Percentiles rank a stretch among this genome's conserved stretches.
Evolutionary conservation across 2,797 vertebrate genomes (phyloP).

Genomic region (Peromyscus nudipes): DNA sequence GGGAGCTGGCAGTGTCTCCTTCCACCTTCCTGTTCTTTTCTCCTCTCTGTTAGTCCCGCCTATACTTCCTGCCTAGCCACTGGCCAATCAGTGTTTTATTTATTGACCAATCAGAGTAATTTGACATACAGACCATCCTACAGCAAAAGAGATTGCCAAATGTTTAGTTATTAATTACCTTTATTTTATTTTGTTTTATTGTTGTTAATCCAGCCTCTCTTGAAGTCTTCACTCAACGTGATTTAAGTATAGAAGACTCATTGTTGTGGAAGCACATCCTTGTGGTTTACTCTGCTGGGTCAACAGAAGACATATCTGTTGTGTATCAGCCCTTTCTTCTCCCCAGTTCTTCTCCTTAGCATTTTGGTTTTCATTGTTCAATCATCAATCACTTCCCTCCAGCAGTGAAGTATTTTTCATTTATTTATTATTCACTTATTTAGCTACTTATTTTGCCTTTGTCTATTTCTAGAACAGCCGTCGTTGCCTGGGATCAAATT

Average conservation of each 20-base stretch:
- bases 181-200: background rate
- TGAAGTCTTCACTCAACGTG: background rate
- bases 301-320: background rate
- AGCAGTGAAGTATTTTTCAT: background rate
- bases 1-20: too few relatives aligned
- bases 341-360: background rate
- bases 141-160: background rate
- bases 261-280: background rate
- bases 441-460: background rate
- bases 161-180: background rate
- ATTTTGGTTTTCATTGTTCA: background rate
- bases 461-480: background rate
- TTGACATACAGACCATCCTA: too few relatives aligned
- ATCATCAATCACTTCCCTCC: background rate
- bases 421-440: background rate
- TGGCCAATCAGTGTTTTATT: too few relatives aligned
- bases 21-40: too few relatives aligned
- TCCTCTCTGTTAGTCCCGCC: too few relatives aligned
- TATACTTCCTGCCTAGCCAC: too few relatives aligned
- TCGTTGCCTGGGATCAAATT: background rate
- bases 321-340: background rate
- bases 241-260: background rate
- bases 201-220: background rate
- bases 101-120: too few relatives aligned
- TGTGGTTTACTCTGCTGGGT: background rate